Base-by-base conservation (phyloP, 2,113 vertebrate species). In the Diglossa brunneiventris region DNA sequence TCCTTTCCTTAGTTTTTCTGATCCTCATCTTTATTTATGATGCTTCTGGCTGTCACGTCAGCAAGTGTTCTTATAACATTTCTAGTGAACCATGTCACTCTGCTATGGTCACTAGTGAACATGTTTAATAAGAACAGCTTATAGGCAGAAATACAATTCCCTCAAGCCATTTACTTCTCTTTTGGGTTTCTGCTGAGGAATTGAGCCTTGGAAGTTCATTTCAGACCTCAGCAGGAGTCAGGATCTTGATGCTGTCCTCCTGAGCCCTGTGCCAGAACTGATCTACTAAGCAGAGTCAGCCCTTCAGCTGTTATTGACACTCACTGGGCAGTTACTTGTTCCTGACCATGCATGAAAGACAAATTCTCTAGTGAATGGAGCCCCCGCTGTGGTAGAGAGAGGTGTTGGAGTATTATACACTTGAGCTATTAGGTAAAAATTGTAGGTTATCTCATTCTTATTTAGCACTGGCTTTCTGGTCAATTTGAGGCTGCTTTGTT, bases 21-120 rank as follows among this genome's bases (percentile, higher is more conserved):
- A 85, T 70, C 69, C 42, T 94, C 33, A 77, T 91, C 85, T 90
- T 74, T 89, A 62, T 83, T 87, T 91, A n/a, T 78, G 47, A 52
- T 61, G 15, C 21, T 88, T 94, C 78, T 63, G 52, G 42, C n/a
- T 70, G 55, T 67, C 67, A 81, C 56, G 79, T 63, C 61, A 72
- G 39, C 39, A 82, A 75, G 70, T 35, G 24, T 66, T 89, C 76
- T 52, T 83, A 39, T 13, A 82, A 63, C 6, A 22, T 59, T 78
- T 78, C 56, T 77, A 55, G 63, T 47, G 53, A 64, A 64, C 76
- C 35, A 8, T 77, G 55, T 9, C 59, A 33, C 30, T 52, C 44
- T 23, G 68, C 69, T 23, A 8, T 46, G 47, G 70, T 63, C 69
- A 78, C 47, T 21, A 23, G 31, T 61, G 37, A 68, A 92, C 88